Evolutionary conservation across 2,888 invertebrate species (phyloP).

Genomic region (Heliconius charithonia): DNA sequence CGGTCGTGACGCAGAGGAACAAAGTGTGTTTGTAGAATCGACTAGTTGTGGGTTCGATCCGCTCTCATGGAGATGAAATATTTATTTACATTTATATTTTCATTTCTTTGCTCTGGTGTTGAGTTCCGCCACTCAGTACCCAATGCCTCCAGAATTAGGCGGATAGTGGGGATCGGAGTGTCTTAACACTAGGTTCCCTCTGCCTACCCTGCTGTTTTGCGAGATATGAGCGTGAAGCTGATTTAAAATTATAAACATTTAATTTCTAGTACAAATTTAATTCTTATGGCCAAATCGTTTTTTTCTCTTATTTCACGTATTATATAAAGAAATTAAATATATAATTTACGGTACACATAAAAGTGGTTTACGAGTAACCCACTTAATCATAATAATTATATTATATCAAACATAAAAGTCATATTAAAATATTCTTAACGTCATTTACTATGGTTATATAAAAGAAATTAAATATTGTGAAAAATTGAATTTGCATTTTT

Average conservation of each 20-base stretch:
- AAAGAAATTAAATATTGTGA: background rate
- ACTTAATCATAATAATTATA: conserved; percentile 15
- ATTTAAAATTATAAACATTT: background rate
- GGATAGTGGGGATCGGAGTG: too few species aligned
- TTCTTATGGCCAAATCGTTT: background rate
- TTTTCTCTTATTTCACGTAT: background rate
- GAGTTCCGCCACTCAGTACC: too few species aligned
- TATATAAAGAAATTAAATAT: conserved; percentile 9
- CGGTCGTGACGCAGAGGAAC: too few species aligned
- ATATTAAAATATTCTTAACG: conserved; percentile 9
- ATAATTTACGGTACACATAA: background rate
- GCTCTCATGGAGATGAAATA: too few species aligned
- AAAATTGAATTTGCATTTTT: background rate
- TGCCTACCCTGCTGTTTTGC: too few species aligned
- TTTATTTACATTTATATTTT: background rate
- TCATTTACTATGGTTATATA: conserved; percentile 4
- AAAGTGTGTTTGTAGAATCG: too few species aligned
- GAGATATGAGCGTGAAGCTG: too few species aligned
- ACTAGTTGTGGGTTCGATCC: too few species aligned
- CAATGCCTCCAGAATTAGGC: too few species aligned
- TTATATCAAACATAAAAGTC: conserved; percentile 11
- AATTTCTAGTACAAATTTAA: background rate
- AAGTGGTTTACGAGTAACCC: conserved; percentile 3
- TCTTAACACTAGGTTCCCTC: too few species aligned
- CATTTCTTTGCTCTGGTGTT: too few species aligned